Evolutionary conservation across 2,888 invertebrate genomes (phyloP).

Genomic region (Nebria salina): DNA sequence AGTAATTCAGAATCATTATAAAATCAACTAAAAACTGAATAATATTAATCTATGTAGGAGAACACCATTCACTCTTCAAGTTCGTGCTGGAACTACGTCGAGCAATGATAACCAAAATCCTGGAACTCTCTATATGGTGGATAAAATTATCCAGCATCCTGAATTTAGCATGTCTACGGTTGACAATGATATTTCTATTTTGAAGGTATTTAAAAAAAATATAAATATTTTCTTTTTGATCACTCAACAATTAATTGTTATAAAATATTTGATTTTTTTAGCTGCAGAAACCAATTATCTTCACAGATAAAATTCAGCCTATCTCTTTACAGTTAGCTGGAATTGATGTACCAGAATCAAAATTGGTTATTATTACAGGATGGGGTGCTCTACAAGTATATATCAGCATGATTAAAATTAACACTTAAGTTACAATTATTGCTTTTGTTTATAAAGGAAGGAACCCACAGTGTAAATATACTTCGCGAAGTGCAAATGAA

Average conservation of each 20-base stretch:
- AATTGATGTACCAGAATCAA: conserved; percentile 53
- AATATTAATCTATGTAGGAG: neutral
- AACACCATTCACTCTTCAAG: neutral
- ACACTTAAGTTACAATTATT: too few species aligned
- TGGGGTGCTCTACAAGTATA: conserved; percentile 63
- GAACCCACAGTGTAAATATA: too few species aligned
- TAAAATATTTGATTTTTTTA: neutral
- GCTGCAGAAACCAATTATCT: conserved; percentile 9
- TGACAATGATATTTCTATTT: neutral
- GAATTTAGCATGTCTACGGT: neutral
- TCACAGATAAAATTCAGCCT: conserved; percentile 20
- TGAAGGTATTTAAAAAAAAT: too few species aligned
- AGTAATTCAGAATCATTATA: neutral
- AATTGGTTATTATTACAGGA: conserved; percentile 58
- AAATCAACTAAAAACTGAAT: neutral
- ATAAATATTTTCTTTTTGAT: too few species aligned
- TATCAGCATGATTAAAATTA: neutral
- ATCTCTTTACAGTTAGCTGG: conserved; percentile 18
- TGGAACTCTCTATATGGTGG: neutral
- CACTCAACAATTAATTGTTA: too few species aligned
- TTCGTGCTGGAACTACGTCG: neutral
- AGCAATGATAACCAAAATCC: neutral
- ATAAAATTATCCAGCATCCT: too few species aligned
- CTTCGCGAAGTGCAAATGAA: too few species aligned
- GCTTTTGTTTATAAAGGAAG: too few species aligned